Evolutionary conservation across 1,140 invertebrate species (phyloP).

Genomic region (Leptopilina boulardi): DNA sequence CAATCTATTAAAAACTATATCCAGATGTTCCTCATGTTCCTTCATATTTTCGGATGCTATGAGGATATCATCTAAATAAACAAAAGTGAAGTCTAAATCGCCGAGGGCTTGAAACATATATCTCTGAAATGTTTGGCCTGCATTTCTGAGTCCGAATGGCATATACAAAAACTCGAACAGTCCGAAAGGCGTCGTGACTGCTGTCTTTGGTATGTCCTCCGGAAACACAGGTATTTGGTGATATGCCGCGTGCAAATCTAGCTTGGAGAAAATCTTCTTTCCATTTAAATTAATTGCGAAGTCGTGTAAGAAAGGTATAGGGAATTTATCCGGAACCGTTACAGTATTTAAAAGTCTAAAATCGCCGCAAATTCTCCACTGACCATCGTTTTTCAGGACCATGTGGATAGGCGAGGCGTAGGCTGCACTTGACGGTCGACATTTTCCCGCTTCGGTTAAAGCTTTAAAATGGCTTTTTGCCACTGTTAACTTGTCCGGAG

Average conservation of each 20-base stretch:
- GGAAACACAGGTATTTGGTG: constrained; percentile 25
- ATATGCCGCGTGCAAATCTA: constrained; percentile 12
- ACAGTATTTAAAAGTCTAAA: constrained; percentile 64
- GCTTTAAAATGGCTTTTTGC: constrained; percentile 32
- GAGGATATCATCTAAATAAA: constrained; percentile 32
- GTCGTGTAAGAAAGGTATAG: constrained; percentile 16
- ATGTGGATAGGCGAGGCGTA: constrained; percentile 70
- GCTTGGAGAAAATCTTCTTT: constrained; percentile 10
- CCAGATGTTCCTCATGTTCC: constrained; percentile 18
- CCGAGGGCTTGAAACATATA: constrained; percentile 17
- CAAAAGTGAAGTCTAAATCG: constrained; percentile 16
- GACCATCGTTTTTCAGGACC: constrained; percentile 65
- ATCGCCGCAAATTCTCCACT: constrained; percentile 65
- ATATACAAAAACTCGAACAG: constrained; percentile 4
- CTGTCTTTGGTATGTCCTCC: constrained; percentile 20
- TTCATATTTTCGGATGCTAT: not conserved
- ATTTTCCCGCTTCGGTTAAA: not conserved
- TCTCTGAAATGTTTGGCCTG: constrained; percentile 30
- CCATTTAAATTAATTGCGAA: not conserved
- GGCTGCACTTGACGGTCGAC: constrained; percentile 46
- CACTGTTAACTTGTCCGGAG: constrained; percentile 12
- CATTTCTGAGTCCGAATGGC: constrained; percentile 26
- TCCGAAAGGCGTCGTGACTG: constrained; percentile 29
- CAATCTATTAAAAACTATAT: not conserved
- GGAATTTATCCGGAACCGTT: constrained; percentile 37